phyloP scores from a whole-genome alignment of 2,113 vertebrate genomes.

The Dermatemys mawii region DNA sequence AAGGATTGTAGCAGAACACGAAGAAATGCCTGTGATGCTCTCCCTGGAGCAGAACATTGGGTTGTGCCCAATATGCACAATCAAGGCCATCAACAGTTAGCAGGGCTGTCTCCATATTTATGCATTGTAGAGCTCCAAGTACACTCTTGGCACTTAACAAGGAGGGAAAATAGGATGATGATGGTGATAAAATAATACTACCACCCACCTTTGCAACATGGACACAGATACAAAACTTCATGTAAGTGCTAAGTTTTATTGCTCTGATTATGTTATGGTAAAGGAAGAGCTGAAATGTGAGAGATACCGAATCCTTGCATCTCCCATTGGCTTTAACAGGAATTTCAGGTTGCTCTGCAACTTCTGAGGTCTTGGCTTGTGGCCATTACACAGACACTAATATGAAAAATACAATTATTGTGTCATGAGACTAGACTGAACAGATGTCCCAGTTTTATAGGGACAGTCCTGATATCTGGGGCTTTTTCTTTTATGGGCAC shows the following conservation, averaged over 20 bases:
- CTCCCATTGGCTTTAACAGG: accelerated
- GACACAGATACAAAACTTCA: not conserved
- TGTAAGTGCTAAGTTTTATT: accelerated
- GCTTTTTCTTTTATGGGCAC: no score
- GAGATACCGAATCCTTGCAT: not conserved
- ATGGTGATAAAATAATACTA: not conserved
- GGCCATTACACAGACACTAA: not conserved
- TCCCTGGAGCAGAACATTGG: no score
- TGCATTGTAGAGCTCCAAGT: accelerated
- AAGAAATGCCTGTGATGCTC: no score
- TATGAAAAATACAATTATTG: not conserved
- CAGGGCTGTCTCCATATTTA: not conserved
- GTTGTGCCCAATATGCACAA: no score
- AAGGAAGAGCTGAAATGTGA: not conserved
- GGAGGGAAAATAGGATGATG: not conserved
- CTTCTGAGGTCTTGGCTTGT: not conserved
- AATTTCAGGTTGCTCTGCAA: not conserved
- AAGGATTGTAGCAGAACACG: no score
- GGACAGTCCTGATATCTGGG: no score
- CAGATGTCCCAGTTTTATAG: no score
- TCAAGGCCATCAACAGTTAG: no score
- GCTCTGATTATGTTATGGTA: not conserved
- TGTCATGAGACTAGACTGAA: not conserved
- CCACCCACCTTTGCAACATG: not conserved
- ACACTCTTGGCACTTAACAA: not conserved